Evolutionary conservation across 2,888 invertebrate genomes (phyloP).

Genomic region (Chymomyza amoena): DNA sequence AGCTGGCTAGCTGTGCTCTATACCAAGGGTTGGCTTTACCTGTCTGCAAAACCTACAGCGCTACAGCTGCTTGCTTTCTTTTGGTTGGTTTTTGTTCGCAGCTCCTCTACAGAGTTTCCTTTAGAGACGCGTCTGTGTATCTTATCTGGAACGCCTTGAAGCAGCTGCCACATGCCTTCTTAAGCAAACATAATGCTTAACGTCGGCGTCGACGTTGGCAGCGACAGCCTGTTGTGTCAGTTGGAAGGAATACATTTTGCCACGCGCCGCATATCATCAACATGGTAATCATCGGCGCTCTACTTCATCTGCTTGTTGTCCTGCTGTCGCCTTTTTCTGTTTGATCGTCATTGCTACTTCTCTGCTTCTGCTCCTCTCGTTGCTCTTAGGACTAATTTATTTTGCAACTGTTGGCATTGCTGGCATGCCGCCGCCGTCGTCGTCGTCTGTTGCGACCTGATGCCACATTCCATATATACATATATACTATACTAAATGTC

Average conservation of each 20-base stretch:
- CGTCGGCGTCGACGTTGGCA: not conserved
- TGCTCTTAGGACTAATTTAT: slow-evolving; percentile 11
- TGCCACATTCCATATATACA: not conserved
- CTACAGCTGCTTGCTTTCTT: slow-evolving; percentile 48
- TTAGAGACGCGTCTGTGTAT: slow-evolving; percentile 7
- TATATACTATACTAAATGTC: not conserved
- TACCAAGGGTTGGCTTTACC: slow-evolving; percentile 56
- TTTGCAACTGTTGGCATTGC: slow-evolving; percentile 11
- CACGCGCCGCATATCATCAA: slow-evolving; percentile 74
- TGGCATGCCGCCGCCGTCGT: slow-evolving; percentile 13
- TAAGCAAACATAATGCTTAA: slow-evolving; percentile 49
- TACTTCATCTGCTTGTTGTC: slow-evolving; percentile 25
- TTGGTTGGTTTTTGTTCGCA: slow-evolving; percentile 11
- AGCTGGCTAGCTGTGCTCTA: not conserved
- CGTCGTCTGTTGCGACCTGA: not conserved
- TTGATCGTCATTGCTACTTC: slow-evolving; percentile 28
- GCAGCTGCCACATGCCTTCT: slow-evolving; percentile 75
- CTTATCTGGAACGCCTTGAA: slow-evolving; percentile 37
- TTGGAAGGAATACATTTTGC: slow-evolving; percentile 38
- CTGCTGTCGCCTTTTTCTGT: slow-evolving; percentile 45
- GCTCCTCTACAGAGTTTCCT: slow-evolving; percentile 19
- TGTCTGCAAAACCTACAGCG: slow-evolving; percentile 32
- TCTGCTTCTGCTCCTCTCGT: slow-evolving; percentile 18
- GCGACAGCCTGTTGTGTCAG: slow-evolving; percentile 43
- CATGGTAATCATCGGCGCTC: slow-evolving; percentile 59